These are phyloP conservation scores for Enteromius thamalakanensis DNA, from an alignment of 2,797 vertebrate genomes.

Conservation along the genomic window DNA sequence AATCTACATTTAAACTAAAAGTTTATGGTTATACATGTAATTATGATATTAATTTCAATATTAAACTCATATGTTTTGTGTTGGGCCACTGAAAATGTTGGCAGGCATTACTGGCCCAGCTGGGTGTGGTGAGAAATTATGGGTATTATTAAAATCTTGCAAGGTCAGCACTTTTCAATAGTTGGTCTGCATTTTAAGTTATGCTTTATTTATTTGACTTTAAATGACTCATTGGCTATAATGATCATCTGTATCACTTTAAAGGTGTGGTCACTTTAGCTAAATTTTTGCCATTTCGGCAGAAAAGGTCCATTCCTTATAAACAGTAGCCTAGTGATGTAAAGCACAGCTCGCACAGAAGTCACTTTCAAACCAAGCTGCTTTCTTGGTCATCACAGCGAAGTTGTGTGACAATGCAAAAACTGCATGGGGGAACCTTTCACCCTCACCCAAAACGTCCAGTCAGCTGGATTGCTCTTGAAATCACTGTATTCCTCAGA, in stretches of 20 bases:
- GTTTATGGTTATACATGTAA: not conserved
- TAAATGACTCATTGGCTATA: not conserved
- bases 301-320: not conserved
- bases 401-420: not conserved
- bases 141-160: not conserved
- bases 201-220: not conserved
- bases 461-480: not conserved
- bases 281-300: not conserved
- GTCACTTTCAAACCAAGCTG: conserved; percentile 2
- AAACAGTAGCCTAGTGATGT: not conserved
- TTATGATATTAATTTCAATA: not conserved
- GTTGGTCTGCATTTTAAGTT: not conserved
- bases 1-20: not conserved
- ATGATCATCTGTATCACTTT: not conserved
- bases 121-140: not conserved
- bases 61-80: not conserved
- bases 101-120: not conserved
- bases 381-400: not conserved
- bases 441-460: not conserved
- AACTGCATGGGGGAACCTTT: not conserved
- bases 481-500: not conserved
- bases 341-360: not conserved
- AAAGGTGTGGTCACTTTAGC: not conserved
- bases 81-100: not conserved
- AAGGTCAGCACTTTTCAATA: not conserved